Evolutionary conservation across 2,888 invertebrate species (phyloP), one percentile per base, ranked within the genome.

Genomic region (Macroteleia sp.): DNA sequence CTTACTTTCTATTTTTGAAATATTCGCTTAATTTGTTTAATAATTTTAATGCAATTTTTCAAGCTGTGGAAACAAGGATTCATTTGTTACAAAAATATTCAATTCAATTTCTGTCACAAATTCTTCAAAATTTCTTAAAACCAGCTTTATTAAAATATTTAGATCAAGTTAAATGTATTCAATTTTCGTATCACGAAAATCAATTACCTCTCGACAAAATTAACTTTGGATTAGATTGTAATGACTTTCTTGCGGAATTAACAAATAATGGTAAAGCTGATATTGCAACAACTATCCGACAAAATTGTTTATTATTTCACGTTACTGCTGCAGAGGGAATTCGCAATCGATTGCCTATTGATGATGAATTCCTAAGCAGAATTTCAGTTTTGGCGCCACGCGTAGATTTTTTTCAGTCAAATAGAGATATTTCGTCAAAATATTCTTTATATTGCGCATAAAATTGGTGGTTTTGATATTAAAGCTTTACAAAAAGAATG

Each of bases 271-370:
- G 28, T 25, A 3, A 59, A 46, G n/a, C 14, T 10, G 46, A 59
- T 8, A 46, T 46, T 10, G 16, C 22, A 1, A 10, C 20, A 22
- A 36, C 14, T 5, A 8, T 61, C 10, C 34, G 17, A n/a, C 22
- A 61, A 48, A 61, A 61, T 25, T 48, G 46, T 39, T 22, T 61
- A 4, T 3, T 0, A 6, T 61, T 61, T 28, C 48, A 48, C 14
- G 14, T 61, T 19, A 28, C 22, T 9, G 28, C 48, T 61, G 61
- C 61, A 36, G 48, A 61, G 10, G 61, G n/a, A 17, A 48, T 61
- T 61, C 44, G 57, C 19, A 12, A 59, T 28, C 14, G 12, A 59
- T 59, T 59, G 10, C 42, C 57, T 5, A 14, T 59, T 6, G 14
- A 59, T 42, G 20, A 59, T 20, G 44, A 42, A 44, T 59, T 59